Percentiles rank a stretch among this genome's conserved stretches.
phyloP scores from a whole-genome alignment of 1,140 invertebrate genomes.

The Panagrolaimus sp. region DNA sequence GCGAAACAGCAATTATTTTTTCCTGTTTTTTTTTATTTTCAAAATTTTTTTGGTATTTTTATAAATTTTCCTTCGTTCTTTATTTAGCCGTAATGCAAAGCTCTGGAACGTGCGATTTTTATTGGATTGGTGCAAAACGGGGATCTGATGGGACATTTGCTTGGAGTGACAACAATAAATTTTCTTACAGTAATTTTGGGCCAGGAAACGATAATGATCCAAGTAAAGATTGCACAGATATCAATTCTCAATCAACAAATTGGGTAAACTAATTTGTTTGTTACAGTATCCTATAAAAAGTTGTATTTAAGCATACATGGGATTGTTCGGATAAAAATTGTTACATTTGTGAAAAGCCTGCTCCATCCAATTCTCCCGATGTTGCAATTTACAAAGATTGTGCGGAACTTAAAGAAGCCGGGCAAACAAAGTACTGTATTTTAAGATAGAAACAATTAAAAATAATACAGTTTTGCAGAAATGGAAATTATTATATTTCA shows the following conservation, averaged over 20 bases:
- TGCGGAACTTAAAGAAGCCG: neutral
- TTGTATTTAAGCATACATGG: neutral
- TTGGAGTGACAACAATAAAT: conserved; percentile 15
- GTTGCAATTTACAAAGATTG: neutral
- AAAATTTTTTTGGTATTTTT: no score
- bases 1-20: no score
- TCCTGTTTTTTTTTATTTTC: no score
- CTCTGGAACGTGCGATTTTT: neutral
- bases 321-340: neutral
- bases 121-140: conserved; percentile 3
- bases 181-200: conserved; percentile 18
- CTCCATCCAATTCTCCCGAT: neutral
- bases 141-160: neutral
- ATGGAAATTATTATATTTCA: neutral
- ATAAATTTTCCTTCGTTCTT: no score
- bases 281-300: no score
- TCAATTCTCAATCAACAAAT: neutral
- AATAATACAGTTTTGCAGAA: neutral
- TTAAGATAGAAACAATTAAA: neutral
- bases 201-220: neutral
- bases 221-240: neutral
- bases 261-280: neutral
- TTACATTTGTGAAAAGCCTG: neutral
- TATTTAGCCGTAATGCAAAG: conserved; percentile 2
- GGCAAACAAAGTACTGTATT: neutral